Percentiles rank a stretch among this genome's conserved stretches.
Conservation (phyloP, 23 tunicate species). For the Diplosoma virens region DNA sequence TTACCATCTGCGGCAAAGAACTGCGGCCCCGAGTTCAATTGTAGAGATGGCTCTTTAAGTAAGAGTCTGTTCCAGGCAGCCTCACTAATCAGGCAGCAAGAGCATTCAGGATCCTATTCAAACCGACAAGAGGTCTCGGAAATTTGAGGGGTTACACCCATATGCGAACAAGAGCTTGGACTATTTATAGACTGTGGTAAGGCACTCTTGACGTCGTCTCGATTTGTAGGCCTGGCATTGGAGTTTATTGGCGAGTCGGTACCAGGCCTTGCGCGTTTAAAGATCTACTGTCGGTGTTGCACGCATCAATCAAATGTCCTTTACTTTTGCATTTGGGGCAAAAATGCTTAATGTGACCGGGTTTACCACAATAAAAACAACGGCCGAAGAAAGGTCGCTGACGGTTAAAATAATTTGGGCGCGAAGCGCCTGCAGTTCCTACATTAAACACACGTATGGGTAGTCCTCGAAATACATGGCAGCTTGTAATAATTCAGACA, state of each 20-base stretch:
- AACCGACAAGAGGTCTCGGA: too few relatives aligned
- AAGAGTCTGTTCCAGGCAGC: background rate
- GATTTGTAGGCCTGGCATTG: too few relatives aligned
- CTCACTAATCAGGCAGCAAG: background rate
- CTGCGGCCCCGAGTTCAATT: background rate
- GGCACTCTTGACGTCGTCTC: too few relatives aligned
- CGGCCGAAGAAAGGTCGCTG: background rate
- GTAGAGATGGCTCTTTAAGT: background rate
- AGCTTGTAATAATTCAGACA: background rate
- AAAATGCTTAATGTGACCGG: background rate
- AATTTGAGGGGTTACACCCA: too few relatives aligned
- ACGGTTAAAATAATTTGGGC: background rate
- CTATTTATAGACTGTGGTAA: too few relatives aligned
- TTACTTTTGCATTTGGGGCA: too few relatives aligned
- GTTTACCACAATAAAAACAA: background rate
- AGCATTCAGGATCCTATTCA: background rate
- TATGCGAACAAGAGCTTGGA: too few relatives aligned
- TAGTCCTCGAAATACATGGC: background rate
- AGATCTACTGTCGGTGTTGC: too few relatives aligned
- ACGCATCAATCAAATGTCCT: too few relatives aligned
- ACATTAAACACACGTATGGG: background rate
- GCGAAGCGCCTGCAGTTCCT: too few relatives aligned
- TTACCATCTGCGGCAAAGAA: background rate
- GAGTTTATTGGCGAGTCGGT: too few relatives aligned
- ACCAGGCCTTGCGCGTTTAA: too few relatives aligned